These are phyloP conservation scores for Helleia helle DNA, from an alignment of 2,888 invertebrate genomes.

Conservation along the genomic window DNA sequence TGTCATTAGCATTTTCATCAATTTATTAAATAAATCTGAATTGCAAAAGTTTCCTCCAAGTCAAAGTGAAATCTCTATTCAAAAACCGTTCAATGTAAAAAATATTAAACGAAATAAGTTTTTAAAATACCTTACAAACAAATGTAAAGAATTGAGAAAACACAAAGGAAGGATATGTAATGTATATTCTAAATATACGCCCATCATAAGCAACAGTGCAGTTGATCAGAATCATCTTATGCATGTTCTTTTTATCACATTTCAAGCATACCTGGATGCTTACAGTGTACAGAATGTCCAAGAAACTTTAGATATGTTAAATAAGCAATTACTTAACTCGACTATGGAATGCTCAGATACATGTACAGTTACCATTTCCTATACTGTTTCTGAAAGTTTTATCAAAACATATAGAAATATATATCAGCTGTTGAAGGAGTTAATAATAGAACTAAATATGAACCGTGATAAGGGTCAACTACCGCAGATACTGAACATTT, in stretches of 20 bases:
- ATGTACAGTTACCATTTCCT: conserved; percentile 26
- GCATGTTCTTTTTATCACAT: conserved; percentile 38
- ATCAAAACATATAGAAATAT: conserved; percentile 47
- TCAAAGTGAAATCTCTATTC: conserved; percentile 18
- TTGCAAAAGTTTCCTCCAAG: conserved; percentile 33
- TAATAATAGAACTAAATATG: conserved; percentile 30
- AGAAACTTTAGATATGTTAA: conserved; percentile 39
- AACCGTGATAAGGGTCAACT: conserved; percentile 27
- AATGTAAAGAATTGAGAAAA: conserved; percentile 21
- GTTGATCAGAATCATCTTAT: conserved; percentile 33
- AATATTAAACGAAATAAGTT: conserved; percentile 30
- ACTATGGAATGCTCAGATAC: background rate
- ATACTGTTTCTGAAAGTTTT: conserved; percentile 39
- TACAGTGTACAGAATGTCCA: conserved; percentile 43
- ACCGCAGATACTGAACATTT: conserved; percentile 36
- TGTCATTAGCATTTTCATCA: conserved; percentile 35
- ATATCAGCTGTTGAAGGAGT: conserved; percentile 35
- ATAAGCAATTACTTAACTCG: conserved; percentile 28
- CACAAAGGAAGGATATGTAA: conserved; percentile 9
- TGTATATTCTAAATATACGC: conserved; percentile 32
- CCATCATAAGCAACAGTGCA: conserved; percentile 11
- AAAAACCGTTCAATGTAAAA: conserved; percentile 20
- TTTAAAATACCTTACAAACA: conserved; percentile 31
- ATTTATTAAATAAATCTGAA: conserved; percentile 33
- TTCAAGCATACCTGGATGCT: conserved; percentile 50